Evolutionary conservation across 2,113 vertebrate genomes (phyloP).

Genomic region (Perognathus longimembris): DNA sequence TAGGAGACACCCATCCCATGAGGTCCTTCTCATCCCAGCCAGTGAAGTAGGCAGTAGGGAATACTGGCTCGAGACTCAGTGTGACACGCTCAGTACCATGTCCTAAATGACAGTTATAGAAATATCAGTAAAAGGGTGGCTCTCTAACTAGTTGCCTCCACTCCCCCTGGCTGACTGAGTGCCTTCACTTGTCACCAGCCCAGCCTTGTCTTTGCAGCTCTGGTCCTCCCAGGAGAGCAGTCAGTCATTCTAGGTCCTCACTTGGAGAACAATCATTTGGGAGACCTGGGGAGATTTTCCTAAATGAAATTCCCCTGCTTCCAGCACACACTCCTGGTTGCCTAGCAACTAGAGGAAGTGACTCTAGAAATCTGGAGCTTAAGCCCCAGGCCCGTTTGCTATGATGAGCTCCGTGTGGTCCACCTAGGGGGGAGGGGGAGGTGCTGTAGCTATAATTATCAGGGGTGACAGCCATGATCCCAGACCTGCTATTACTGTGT

Average conservation of each 20-base stretch:
- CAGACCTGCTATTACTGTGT: constrained; percentile 75
- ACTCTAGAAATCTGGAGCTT: constrained; percentile 57
- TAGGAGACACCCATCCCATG: neutral
- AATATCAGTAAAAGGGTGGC: neutral
- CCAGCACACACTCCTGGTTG: constrained; percentile 60
- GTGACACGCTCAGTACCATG: neutral
- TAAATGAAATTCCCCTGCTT: constrained; percentile 63
- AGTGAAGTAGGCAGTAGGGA: neutral
- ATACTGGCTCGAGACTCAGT: neutral
- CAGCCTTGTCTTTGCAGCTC: neutral
- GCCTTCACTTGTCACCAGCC: neutral
- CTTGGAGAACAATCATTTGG: constrained; percentile 39
- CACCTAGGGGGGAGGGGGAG: constrained; percentile 43
- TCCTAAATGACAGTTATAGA: neutral
- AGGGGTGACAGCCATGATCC: constrained; percentile 60
- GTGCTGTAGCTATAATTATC: constrained; percentile 73
- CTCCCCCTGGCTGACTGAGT: neutral
- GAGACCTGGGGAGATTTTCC: constrained; percentile 63
- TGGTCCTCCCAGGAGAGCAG: constrained; percentile 23
- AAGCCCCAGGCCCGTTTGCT: constrained; percentile 8
- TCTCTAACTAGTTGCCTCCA: neutral
- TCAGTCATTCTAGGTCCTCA: constrained; percentile 29
- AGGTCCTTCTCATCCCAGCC: neutral
- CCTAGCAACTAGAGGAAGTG: constrained; percentile 69
- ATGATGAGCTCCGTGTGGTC: constrained; percentile 59